Percentiles rank a stretch among this genome's conserved stretches.
These are phyloP conservation scores for Bombus impatiens DNA, from an alignment of 1,140 invertebrate species.

Conservation along the genomic window DNA sequence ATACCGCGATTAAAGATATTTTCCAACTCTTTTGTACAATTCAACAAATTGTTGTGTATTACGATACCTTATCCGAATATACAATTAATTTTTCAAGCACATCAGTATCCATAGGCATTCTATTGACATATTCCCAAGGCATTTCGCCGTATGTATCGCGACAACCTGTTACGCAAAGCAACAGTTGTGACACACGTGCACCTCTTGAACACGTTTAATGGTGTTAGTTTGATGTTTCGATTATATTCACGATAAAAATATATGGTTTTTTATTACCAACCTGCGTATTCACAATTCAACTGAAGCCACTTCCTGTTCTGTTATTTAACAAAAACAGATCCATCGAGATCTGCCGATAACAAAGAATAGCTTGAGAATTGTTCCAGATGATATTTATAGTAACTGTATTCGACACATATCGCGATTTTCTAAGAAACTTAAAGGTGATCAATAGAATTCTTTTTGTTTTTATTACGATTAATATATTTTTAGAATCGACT, in stretches of 20 bases:
- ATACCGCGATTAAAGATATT: not conserved
- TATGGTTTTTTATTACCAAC: not conserved
- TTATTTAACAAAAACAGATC: not conserved
- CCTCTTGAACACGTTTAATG: not conserved
- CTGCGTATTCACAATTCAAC: not conserved
- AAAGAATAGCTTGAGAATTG: not conserved
- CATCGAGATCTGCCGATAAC: not conserved
- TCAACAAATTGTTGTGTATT: no score
- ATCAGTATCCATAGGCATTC: not conserved
- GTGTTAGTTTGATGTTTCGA: not conserved
- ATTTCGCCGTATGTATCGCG: not conserved
- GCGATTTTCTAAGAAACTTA: not conserved
- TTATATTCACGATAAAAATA: not conserved
- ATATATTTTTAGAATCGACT: not conserved
- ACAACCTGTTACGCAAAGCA: slow-evolving; percentile 48
- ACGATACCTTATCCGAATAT: slow-evolving; percentile 16
- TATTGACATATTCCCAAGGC: not conserved
- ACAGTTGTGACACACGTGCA: slow-evolving; percentile 28
- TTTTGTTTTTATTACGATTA: not conserved
- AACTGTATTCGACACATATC: not conserved
- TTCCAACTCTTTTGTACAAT: not conserved
- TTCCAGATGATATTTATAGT: not conserved
- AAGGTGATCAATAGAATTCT: not conserved
- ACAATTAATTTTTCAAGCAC: slow-evolving; percentile 29
- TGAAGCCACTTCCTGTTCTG: not conserved